Evolutionary conservation across 2,888 invertebrate genomes (phyloP).

Genomic region (Lacanobia oleracea): DNA sequence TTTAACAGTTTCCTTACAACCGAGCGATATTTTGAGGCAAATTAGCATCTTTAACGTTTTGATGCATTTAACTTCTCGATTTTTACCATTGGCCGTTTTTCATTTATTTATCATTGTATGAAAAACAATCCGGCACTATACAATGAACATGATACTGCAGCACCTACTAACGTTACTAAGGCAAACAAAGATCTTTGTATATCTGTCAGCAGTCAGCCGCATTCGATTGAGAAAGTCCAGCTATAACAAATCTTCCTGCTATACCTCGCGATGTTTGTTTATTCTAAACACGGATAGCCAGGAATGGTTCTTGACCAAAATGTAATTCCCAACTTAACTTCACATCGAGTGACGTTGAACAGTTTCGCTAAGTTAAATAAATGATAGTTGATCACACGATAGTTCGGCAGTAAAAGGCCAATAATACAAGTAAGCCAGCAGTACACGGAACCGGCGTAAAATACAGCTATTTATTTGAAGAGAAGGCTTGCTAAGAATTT

Average conservation of each 20-base stretch:
- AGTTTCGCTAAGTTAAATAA: slow-evolving; percentile 59
- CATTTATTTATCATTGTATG: slow-evolving; percentile 3
- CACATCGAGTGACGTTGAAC: slow-evolving; percentile 68
- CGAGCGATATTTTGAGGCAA: not conserved
- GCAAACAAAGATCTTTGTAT: slow-evolving; percentile 55
- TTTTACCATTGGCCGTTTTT: not conserved
- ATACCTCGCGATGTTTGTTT: slow-evolving; percentile 70
- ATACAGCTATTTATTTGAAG: slow-evolving; percentile 27
- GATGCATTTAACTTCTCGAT: not conserved
- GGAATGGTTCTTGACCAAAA: slow-evolving; percentile 73
- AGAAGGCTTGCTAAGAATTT: slow-evolving; percentile 31
- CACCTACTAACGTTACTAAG: slow-evolving; percentile 48
- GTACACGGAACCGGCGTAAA: slow-evolving; percentile 15
- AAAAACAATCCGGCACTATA: slow-evolving; percentile 6
- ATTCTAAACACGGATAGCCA: slow-evolving; percentile 68
- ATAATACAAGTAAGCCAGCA: slow-evolving; percentile 45
- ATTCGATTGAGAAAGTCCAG: slow-evolving; percentile 58
- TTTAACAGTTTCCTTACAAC: not conserved
- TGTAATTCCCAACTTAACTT: slow-evolving; percentile 65
- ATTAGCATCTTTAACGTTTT: not conserved
- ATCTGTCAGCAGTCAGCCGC: slow-evolving; percentile 27
- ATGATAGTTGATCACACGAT: slow-evolving; percentile 39
- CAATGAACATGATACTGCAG: slow-evolving; percentile 38
- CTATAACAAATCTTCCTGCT: slow-evolving; percentile 43
- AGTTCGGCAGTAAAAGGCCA: slow-evolving; percentile 32